Conservation (phyloP, 1,140 invertebrate species). For the Diorhabda carinulata region DNA sequence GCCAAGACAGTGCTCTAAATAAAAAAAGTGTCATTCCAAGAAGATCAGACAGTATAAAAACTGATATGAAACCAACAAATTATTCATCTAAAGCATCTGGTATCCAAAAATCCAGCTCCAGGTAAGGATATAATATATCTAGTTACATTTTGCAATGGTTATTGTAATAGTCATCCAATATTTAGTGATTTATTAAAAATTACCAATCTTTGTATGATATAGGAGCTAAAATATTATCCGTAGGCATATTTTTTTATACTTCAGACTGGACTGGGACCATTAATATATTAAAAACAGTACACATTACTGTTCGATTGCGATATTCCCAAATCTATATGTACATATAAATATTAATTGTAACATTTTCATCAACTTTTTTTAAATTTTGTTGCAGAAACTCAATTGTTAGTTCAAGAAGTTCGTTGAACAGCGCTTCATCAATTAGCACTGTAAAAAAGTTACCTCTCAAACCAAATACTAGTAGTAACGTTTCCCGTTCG, state of each 20-base stretch:
- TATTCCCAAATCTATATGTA: too few species aligned
- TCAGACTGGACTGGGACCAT: too few species aligned
- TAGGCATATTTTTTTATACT: too few species aligned
- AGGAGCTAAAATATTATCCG: too few species aligned
- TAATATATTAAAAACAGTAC: too few species aligned
- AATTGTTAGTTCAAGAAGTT: constrained; percentile 74
- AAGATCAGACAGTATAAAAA: constrained; percentile 44
- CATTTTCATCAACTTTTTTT: background rate
- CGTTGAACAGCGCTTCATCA: constrained; percentile 75
- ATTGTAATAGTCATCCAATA: too few species aligned
- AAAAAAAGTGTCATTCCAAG: constrained; percentile 31
- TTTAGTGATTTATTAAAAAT: too few species aligned
- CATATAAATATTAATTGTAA: too few species aligned
- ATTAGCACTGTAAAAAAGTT: constrained; percentile 72
- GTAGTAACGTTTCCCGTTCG: constrained; percentile 26
- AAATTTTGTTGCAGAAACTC: constrained; percentile 55
- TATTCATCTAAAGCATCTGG: constrained; percentile 1
- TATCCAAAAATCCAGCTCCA: constrained; percentile 27
- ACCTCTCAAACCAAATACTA: constrained; percentile 43
- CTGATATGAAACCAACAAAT: constrained; percentile 28
- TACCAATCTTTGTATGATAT: too few species aligned
- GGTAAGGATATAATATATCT: background rate
- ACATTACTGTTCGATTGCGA: too few species aligned
- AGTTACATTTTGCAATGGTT: too few species aligned
- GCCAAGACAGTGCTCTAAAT: background rate